These are phyloP conservation scores for Tylochromis polylepis DNA, from an alignment of 2,113 vertebrate genomes.

Conservation along the genomic window DNA sequence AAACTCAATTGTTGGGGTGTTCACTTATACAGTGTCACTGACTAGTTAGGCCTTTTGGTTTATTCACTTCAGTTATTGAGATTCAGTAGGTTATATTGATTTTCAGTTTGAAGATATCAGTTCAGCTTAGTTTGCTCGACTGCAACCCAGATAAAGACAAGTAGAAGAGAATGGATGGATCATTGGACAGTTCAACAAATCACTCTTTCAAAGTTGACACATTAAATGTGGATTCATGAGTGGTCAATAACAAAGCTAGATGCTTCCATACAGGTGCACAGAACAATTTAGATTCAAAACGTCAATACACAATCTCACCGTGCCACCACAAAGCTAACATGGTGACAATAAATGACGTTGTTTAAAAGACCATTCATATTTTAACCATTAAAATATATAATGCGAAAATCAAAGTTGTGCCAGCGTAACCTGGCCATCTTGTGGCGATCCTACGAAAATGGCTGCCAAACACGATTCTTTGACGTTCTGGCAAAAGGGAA, in stretches of 20 bases:
- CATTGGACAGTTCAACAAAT: not conserved
- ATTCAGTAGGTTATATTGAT: not conserved
- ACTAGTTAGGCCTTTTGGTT: not conserved
- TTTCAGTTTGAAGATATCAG: not conserved
- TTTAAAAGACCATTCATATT: not conserved
- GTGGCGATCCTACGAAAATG: not conserved
- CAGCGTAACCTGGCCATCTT: not conserved
- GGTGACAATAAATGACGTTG: not conserved
- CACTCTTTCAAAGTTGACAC: too few species aligned
- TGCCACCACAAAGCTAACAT: not conserved
- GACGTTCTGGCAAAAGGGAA: not conserved
- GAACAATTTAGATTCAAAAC: not conserved
- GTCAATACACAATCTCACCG: not conserved
- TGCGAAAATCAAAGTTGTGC: not conserved
- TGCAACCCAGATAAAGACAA: not conserved
- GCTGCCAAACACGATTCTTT: not conserved
- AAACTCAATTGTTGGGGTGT: too few species aligned
- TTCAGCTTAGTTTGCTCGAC: not conserved
- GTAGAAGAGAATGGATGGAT: not conserved
- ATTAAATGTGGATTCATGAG: not conserved
- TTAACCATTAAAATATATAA: not conserved
- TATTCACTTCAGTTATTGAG: not conserved
- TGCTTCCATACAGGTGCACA: too few species aligned
- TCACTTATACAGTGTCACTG: not conserved
- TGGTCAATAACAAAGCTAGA: not conserved